A percentile compares a stretch with the other conserved stretches of the same genome.
These are phyloP conservation scores for Oppia nitens DNA, from an alignment of 1,140 invertebrate species.

Conservation along the genomic window DNA sequence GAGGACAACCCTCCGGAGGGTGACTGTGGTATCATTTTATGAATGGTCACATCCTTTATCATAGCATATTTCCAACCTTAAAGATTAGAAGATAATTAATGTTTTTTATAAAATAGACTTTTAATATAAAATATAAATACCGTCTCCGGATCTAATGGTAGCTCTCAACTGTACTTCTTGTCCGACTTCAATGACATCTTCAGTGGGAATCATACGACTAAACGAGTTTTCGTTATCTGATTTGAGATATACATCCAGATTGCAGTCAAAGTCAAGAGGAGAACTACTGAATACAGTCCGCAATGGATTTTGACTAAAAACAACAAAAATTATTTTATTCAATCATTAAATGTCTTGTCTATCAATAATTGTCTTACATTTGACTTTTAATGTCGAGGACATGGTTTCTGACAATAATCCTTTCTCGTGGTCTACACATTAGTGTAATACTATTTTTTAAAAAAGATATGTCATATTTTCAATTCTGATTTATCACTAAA, in stretches of 20 bases:
- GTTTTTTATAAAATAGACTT: too few species aligned
- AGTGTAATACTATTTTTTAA: slow-evolving; percentile 36
- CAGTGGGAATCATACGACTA: slow-evolving; percentile 34
- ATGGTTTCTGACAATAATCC: slow-evolving; percentile 38
- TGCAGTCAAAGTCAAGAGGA: slow-evolving; percentile 38
- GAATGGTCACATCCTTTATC: too few species aligned
- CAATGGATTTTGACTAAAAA: slow-evolving; percentile 29
- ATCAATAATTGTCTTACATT: slow-evolving; percentile 20
- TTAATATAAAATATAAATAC: too few species aligned
- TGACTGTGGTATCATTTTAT: too few species aligned
- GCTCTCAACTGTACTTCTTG: slow-evolving; percentile 44
- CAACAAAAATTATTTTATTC: slow-evolving; percentile 5
- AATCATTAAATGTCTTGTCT: too few species aligned
- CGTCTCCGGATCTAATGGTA: slow-evolving; percentile 38
- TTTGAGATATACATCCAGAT: slow-evolving; percentile 38
- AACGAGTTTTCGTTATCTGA: slow-evolving; percentile 27
- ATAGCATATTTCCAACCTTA: too few species aligned
- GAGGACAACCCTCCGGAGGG: too few species aligned
- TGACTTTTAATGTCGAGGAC: slow-evolving; percentile 24
- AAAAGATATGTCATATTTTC: too few species aligned
- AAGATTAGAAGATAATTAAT: too few species aligned
- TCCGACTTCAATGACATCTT: slow-evolving; percentile 40
- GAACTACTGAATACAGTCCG: slow-evolving; percentile 30
- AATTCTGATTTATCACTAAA: too few species aligned
- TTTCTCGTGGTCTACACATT: slow-evolving; percentile 42